phyloP scores from a whole-genome alignment of 2,113 vertebrate genomes.

The Pimephales promelas region DNA sequence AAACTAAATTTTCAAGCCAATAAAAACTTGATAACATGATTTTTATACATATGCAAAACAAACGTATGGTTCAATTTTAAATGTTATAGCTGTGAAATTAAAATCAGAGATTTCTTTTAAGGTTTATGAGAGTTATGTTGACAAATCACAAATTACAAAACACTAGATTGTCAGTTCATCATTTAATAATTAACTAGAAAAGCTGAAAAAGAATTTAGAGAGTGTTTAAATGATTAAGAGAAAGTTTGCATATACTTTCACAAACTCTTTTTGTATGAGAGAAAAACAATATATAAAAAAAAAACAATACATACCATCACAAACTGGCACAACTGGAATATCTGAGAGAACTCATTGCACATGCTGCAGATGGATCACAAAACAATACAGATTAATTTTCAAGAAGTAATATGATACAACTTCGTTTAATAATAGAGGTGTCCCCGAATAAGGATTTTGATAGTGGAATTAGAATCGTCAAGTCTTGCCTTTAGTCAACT shows the following conservation, averaged over 20 bases:
- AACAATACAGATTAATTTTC: background rate
- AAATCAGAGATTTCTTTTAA: background rate
- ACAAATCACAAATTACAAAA: background rate
- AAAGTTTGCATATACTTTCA: background rate
- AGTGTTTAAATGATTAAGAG: background rate
- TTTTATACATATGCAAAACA: background rate
- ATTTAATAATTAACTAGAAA: background rate
- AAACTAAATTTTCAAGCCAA: background rate
- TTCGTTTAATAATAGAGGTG: background rate
- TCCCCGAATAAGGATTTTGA: too few relatives aligned
- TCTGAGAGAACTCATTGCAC: slow-evolving; percentile 99
- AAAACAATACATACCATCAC: slow-evolving; percentile 86
- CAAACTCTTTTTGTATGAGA: background rate
- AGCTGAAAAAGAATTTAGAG: background rate
- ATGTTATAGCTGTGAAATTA: background rate
- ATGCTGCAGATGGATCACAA: slow-evolving; percentile 78
- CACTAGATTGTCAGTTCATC: background rate
- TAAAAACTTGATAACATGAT: background rate
- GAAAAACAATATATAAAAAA: background rate
- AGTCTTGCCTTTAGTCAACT: too few relatives aligned
- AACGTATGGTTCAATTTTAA: background rate
- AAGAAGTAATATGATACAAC: background rate
- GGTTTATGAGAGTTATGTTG: background rate
- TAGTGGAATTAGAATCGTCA: too few relatives aligned
- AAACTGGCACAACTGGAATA: slow-evolving; percentile 99